Evolutionary conservation across 2,888 invertebrate species (phyloP).

Genomic region (Calameuta filiformis): DNA sequence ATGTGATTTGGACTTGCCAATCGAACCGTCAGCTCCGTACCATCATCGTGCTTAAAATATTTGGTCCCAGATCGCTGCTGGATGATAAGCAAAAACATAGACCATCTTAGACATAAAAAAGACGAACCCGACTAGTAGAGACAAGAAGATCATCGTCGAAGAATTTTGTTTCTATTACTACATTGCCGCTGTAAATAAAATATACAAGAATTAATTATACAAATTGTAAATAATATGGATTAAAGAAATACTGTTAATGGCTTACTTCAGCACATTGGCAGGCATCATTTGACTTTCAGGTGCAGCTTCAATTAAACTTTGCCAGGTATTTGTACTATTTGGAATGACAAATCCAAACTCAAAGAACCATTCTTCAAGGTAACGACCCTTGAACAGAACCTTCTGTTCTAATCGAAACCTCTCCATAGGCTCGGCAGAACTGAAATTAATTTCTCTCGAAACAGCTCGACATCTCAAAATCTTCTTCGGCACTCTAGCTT

Average conservation of each 20-base stretch:
- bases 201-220: constrained; percentile 7
- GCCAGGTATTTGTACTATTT: constrained; percentile 99
- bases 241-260: background rate
- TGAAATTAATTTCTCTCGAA: constrained; percentile 91
- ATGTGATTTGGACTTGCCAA: background rate
- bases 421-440: constrained; percentile 92
- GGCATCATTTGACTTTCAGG: constrained; percentile 99
- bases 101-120: constrained; percentile 86
- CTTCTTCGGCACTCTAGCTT: constrained; percentile 96
- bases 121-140: constrained; percentile 92
- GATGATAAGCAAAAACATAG: constrained; percentile 2
- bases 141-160: constrained; percentile 95
- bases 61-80: constrained; percentile 17
- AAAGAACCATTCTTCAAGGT: constrained; percentile 98
- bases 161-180: constrained; percentile 96
- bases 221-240: background rate
- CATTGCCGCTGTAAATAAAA: constrained; percentile 84
- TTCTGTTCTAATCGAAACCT: constrained; percentile 93
- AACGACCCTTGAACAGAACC: constrained; percentile 86
- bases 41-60: constrained; percentile 1
- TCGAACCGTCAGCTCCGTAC: background rate
- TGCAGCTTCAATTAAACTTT: constrained; percentile 97
- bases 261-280: constrained; percentile 94
- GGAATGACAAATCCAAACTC: constrained; percentile 99
- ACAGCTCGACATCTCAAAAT: constrained; percentile 94